Evolutionary conservation across 2,113 vertebrate genomes (phyloP), one percentile per base, ranked within the genome.

Genomic region (Panthera uncia): DNA sequence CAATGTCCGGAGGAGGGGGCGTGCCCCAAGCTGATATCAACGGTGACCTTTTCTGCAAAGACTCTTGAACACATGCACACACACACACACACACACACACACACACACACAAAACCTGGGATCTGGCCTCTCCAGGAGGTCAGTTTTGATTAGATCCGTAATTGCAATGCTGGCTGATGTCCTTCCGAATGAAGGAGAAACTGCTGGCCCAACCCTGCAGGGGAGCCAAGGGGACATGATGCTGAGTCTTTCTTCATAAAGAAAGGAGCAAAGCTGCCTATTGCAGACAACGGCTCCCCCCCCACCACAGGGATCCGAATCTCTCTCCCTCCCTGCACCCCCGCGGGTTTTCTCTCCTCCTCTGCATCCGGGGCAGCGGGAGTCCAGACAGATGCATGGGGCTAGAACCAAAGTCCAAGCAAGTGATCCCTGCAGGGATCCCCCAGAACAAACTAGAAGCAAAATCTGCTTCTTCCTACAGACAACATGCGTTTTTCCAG

Each of bases 381-480:
- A 36, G 65, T 85, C 82, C 71, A 63, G 78, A 66, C 87, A 82
- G 92, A 48, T 6, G 31, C 90, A 2, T 18, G 66, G 95, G 91
- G 71, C 87, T 85, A 12, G 52, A 90, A 91, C 90, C 92, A 82
- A 55, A 91, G 96, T 41, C 6, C 71, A 8, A 48, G 76, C 9
- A 0, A 68, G 69, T 8, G 0, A 3, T 36, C 95, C 95, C 97
- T 48, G 76, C 1, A 0, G 92, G 94, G 48, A 52, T 29, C 89
- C 90, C 66, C 81, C 76, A 80, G 92, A 95, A 92, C 89, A 82
- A 89, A 68, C 86, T 23, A 71, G 82, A 93, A 89, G 85, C n/a
- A 6, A 38, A 90, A 92, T 81, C 83, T 80, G 48, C 85, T 74
- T 63, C 93, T 48, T 98, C 71, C 92, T 94, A 79, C 96, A 96